These are phyloP conservation scores for Noctua janthina DNA, from an alignment of 2,888 invertebrate species.

Conservation along the genomic window DNA sequence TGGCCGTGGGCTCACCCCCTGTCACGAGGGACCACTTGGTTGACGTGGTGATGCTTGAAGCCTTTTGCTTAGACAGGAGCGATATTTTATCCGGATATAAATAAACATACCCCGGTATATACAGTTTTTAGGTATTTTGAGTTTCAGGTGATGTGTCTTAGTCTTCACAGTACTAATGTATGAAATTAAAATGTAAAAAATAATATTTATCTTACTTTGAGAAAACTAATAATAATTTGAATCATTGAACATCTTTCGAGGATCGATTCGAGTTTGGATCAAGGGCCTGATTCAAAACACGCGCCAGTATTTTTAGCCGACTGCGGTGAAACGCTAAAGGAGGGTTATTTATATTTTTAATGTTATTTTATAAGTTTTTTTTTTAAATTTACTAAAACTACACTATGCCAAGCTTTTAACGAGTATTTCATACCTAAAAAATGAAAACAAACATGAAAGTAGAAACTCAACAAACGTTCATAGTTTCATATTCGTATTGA, in stretches of 20 bases:
- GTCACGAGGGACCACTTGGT: slow-evolving; percentile 31
- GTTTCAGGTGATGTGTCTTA: background rate
- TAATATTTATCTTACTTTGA: background rate
- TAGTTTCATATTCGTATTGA: slow-evolving; percentile 49
- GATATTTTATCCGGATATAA: background rate
- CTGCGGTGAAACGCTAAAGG: too few species aligned
- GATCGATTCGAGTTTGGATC: background rate
- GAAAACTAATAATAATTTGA: background rate
- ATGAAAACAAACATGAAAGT: background rate
- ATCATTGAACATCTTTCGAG: background rate
- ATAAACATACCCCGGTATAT: background rate
- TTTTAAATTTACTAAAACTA: background rate
- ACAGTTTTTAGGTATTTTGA: background rate
- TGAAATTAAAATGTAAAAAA: background rate
- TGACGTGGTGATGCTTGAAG: slow-evolving; percentile 11
- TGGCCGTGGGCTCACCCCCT: slow-evolving; percentile 16
- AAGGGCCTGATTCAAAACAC: background rate
- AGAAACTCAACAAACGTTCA: slow-evolving; percentile 28
- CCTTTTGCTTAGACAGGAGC: background rate
- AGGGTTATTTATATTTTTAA: too few species aligned
- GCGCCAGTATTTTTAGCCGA: background rate
- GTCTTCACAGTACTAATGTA: background rate
- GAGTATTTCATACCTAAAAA: background rate
- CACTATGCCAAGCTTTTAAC: slow-evolving; percentile 5
- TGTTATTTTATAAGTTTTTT: too few species aligned